A percentile compares a stretch with the other conserved stretches of the same genome.
phyloP scores from a whole-genome alignment of 2,113 vertebrate genomes.

The Megalops atlanticus region DNA sequence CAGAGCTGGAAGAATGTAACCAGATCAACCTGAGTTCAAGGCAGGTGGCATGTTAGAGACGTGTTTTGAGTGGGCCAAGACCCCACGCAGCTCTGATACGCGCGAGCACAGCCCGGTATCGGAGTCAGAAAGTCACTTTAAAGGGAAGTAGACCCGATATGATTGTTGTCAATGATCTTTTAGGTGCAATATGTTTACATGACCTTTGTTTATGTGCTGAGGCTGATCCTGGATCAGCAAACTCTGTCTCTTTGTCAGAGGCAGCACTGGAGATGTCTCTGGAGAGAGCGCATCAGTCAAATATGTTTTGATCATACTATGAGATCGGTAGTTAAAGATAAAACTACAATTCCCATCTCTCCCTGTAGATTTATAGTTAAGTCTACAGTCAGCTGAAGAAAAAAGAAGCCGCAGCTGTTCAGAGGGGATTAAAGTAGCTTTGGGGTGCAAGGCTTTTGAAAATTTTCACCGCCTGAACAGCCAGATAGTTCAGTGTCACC shows the following conservation, averaged over 20 bases:
- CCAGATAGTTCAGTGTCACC: neutral
- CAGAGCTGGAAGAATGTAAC: neutral
- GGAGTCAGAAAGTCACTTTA: constrained; percentile 29
- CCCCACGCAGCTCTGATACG: neutral
- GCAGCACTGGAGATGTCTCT: neutral
- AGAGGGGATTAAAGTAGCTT: neutral
- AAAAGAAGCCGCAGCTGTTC: neutral
- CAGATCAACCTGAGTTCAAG: neutral
- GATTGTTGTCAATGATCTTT: constrained; percentile 16
- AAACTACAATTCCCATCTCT: neutral
- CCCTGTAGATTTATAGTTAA: neutral
- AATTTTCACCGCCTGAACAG: neutral
- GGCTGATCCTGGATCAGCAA: constrained; percentile 9
- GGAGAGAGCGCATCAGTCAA: neutral
- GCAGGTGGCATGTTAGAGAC: neutral
- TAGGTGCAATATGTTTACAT: constrained; percentile 36
- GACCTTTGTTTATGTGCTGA: constrained; percentile 18
- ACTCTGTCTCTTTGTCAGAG: neutral
- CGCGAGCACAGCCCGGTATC: neutral
- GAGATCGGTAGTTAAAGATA: neutral
- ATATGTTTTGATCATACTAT: neutral
- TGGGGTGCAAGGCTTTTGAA: constrained; percentile 4
- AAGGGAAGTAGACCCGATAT: constrained; percentile 27
- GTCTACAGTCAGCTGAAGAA: neutral
- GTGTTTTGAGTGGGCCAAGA: neutral